Evolutionary conservation across 2,888 invertebrate genomes (phyloP).

Genomic region (Tenthredo livida): DNA sequence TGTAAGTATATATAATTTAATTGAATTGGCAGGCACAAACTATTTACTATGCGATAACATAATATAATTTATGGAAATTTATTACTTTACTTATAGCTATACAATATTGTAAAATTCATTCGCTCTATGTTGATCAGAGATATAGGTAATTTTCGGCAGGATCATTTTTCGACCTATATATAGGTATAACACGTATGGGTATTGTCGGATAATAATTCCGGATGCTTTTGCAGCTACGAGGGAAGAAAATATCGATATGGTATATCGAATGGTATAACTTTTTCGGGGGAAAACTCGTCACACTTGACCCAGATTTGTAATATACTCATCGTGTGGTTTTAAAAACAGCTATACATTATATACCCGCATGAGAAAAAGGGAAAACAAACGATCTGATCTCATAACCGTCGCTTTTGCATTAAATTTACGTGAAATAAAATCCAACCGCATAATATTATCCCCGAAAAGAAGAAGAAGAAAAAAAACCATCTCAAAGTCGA

Average conservation of each 20-base stretch:
- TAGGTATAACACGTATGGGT: not conserved
- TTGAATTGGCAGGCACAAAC: not conserved
- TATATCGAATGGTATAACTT: not conserved
- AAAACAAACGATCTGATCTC: not conserved
- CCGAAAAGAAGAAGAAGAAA: too few relatives aligned
- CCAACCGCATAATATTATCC: too few relatives aligned
- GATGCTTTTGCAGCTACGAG: not conserved
- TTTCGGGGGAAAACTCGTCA: slow-evolving; percentile 27
- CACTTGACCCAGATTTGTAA: slow-evolving; percentile 45
- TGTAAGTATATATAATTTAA: too few relatives aligned
- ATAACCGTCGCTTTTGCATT: too few relatives aligned
- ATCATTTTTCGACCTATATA: not conserved
- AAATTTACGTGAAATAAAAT: too few relatives aligned
- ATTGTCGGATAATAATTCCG: not conserved
- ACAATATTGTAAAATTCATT: too few relatives aligned
- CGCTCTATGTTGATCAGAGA: too few relatives aligned
- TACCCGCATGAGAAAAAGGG: not conserved
- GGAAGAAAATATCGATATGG: not conserved
- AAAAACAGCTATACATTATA: not conserved
- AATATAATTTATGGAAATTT: not conserved
- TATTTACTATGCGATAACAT: not conserved
- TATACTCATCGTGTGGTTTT: not conserved
- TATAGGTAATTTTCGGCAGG: too few relatives aligned
- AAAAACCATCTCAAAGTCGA: not conserved
- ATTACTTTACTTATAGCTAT: not conserved